These are phyloP conservation scores for Lepidurus couesii DNA, from an alignment of 1,140 invertebrate species.

Conservation along the genomic window DNA sequence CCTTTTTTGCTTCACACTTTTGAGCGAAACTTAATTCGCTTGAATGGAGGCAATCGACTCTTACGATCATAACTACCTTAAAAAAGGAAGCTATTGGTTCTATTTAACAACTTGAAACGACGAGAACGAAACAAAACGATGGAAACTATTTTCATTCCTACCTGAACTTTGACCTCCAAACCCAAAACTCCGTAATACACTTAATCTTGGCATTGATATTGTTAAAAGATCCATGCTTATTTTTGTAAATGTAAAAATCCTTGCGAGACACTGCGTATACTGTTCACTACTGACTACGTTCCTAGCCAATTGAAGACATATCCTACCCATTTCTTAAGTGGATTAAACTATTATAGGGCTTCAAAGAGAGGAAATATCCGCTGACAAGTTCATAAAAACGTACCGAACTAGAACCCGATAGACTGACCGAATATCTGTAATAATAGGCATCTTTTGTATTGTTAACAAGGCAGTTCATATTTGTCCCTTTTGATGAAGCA, in stretches of 20 bases:
- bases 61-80: no score
- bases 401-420: neutral
- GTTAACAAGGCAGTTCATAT: conserved; percentile 22
- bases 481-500: conserved; percentile 4
- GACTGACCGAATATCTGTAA: neutral
- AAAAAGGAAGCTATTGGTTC: no score
- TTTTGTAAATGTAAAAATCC: neutral
- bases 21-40: neutral
- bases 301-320: neutral
- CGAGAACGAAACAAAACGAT: no score
- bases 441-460: conserved; percentile 20
- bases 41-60: no score
- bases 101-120: no score
- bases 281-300: neutral
- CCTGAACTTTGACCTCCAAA: neutral
- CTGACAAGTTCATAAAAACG: neutral
- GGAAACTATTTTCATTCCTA: neutral
- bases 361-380: neutral
- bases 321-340: neutral
- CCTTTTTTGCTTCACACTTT: neutral
- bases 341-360: neutral
- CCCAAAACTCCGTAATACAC: neutral
- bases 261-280: neutral
- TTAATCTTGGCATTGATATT: neutral
- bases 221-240: neutral